Conservation (phyloP, 2,113 vertebrate genomes). For the Albula glossodonta region DNA sequence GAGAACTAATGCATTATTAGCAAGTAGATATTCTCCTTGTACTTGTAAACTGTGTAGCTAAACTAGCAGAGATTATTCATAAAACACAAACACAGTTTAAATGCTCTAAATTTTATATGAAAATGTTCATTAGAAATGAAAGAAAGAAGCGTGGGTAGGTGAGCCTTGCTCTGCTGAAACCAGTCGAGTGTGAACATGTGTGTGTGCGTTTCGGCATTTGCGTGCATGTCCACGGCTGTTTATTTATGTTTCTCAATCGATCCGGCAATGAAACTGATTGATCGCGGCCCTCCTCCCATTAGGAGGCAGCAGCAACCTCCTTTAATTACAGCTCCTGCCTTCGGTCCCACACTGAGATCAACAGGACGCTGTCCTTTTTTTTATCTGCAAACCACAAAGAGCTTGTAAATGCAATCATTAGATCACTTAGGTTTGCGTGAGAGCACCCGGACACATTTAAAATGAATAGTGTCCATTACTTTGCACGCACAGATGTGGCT, state of each 20-base stretch:
- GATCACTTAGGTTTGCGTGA: constrained; percentile 20
- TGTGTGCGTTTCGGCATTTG: background rate
- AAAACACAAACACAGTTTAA: no score
- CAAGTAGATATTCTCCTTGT: no score
- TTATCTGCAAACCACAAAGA: constrained; percentile 9
- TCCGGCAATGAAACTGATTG: background rate
- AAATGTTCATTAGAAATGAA: constrained; percentile 2
- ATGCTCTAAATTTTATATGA: no score
- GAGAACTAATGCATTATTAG: no score
- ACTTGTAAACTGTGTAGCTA: no score
- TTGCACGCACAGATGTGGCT: constrained; percentile 24
- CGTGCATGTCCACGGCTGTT: background rate
- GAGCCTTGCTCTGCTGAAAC: background rate
- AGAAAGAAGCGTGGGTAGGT: background rate
- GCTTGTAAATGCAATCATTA: constrained; percentile 15
- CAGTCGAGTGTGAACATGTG: background rate
- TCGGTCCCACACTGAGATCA: constrained; percentile 12
- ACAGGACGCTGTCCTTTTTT: constrained; percentile 11
- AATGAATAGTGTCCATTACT: constrained; percentile 34
- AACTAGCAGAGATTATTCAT: no score
- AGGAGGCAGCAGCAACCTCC: background rate
- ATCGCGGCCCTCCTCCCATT: background rate
- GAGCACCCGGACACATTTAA: constrained; percentile 13
- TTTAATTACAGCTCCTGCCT: background rate
- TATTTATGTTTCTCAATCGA: constrained; percentile 8